Evolutionary conservation across 2,888 invertebrate species (phyloP).

Genomic region (Eustalomyia histrio): DNA sequence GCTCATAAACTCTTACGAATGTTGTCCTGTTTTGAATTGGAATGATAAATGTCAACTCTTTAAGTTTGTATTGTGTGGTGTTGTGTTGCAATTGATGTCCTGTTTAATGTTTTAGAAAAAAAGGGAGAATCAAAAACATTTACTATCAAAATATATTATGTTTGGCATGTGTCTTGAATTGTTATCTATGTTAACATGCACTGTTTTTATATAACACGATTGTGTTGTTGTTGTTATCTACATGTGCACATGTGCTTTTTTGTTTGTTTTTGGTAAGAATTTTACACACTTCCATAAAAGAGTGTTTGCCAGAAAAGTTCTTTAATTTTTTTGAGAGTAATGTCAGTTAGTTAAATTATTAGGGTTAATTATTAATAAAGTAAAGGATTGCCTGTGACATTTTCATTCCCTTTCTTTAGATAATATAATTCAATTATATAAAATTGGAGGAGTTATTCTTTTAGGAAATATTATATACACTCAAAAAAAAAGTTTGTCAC

Average conservation of each 20-base stretch:
- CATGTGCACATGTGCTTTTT: conserved; percentile 12
- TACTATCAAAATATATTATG: not conserved
- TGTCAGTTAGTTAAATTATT: conserved; percentile 31
- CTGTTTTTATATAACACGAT: too few species aligned
- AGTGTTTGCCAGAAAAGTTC: not conserved
- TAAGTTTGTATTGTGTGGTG: not conserved
- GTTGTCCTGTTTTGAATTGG: not conserved
- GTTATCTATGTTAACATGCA: not conserved
- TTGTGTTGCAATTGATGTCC: not conserved
- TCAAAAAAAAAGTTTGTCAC: too few species aligned
- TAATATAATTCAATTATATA: not conserved
- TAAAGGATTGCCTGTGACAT: not conserved
- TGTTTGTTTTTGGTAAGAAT: conserved; percentile 24
- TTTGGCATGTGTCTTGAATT: conserved; percentile 13
- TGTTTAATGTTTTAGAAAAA: not conserved
- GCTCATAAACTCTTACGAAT: not conserved
- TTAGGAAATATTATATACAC: not conserved
- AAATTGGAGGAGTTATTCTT: not conserved
- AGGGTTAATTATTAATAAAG: conserved; percentile 33
- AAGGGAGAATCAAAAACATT: not conserved
- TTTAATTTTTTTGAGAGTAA: not conserved
- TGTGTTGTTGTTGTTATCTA: not conserved
- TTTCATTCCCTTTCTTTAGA: not conserved
- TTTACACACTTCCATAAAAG: conserved; percentile 6
- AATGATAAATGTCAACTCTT: not conserved